phyloP scores from a whole-genome alignment of 2,797 vertebrate genomes.

The Sparidentex hasta region DNA sequence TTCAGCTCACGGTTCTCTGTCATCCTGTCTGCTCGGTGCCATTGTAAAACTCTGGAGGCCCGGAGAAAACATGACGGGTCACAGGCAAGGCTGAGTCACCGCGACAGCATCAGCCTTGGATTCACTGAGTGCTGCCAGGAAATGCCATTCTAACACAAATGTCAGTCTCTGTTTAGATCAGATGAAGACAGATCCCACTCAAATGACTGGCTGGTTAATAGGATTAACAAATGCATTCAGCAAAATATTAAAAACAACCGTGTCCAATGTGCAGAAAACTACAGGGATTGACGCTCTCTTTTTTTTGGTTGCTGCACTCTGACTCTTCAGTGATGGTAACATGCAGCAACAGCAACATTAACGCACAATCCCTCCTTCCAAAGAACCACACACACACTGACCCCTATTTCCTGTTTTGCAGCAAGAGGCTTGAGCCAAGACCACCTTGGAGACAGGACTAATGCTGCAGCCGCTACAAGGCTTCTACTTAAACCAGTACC shows the following conservation, averaged over 20 bases:
- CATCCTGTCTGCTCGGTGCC: constrained; percentile 61
- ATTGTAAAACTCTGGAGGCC: constrained; percentile 53
- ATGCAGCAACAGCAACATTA: constrained; percentile 24
- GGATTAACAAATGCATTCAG: constrained; percentile 59
- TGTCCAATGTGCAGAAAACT: constrained; percentile 8
- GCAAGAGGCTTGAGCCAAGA: constrained; percentile 10
- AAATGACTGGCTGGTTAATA: constrained; percentile 48
- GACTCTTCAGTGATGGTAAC: constrained; percentile 12
- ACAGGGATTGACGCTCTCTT: constrained; percentile 19
- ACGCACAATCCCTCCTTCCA: constrained; percentile 16
- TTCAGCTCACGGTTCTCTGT: constrained; percentile 68
- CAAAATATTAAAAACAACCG: constrained; percentile 41
- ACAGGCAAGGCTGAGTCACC: constrained; percentile 41
- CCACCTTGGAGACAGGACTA: constrained; percentile 18
- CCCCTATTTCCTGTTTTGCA: constrained; percentile 28
- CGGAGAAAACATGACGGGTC: constrained; percentile 59
- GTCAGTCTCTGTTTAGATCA: constrained; percentile 55
- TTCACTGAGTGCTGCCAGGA: constrained; percentile 14
- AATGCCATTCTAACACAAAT: constrained; percentile 41
- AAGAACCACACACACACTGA: constrained; percentile 26
- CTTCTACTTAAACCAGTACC: not conserved
- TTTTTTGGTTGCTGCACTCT: not conserved
- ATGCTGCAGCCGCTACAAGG: not conserved
- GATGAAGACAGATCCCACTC: constrained; percentile 44
- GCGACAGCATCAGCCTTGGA: constrained; percentile 29